Conservation (phyloP, 2,797 vertebrate species). For the Platyrinchus mystaceus region DNA sequence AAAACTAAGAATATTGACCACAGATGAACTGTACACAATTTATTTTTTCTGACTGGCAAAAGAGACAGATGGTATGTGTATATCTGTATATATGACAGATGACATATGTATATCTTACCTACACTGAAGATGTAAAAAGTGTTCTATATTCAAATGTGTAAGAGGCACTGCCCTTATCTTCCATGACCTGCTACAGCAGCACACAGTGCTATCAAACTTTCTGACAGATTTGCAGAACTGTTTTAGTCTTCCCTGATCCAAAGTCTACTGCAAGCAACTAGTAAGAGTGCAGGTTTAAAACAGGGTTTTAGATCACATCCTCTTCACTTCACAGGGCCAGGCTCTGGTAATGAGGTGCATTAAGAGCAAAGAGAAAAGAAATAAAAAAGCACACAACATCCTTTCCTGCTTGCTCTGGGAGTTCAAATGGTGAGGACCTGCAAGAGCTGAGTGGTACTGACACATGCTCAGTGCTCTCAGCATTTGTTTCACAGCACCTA, state of each 20-base stretch:
- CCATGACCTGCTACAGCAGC: fast-evolving
- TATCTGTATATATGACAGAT: background rate
- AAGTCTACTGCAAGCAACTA: background rate
- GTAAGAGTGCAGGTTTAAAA: background rate
- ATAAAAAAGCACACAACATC: background rate
- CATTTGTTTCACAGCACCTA: background rate
- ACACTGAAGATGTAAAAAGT: background rate
- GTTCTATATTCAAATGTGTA: fast-evolving
- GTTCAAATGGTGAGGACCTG: background rate
- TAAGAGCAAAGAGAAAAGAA: background rate
- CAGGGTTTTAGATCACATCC: background rate
- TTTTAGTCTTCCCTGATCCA: background rate
- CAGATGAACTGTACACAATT: background rate
- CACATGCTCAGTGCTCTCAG: background rate
- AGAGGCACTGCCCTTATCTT: background rate
- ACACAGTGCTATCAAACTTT: background rate
- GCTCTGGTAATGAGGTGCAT: background rate
- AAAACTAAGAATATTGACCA: background rate
- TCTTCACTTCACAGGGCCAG: background rate
- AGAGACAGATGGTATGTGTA: background rate
- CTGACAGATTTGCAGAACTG: background rate
- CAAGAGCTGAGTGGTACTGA: background rate
- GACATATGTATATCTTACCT: background rate
- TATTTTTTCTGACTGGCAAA: background rate
- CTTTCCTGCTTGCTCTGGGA: background rate